These are phyloP conservation scores for Dolichotis patagonum DNA, from an alignment of 2,113 vertebrate species.

Conservation along the genomic window DNA sequence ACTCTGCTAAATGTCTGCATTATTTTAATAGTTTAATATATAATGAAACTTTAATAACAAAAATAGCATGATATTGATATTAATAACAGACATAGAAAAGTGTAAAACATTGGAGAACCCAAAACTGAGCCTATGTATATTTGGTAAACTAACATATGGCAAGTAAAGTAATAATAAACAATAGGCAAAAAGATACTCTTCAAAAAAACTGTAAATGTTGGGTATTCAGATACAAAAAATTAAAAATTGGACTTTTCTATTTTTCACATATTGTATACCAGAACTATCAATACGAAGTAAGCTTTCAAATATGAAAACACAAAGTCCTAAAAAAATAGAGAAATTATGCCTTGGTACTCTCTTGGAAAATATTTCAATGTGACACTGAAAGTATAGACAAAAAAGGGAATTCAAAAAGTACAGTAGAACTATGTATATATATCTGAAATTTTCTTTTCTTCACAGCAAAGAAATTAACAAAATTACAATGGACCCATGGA, in stretches of 20 bases:
- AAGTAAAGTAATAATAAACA: neutral
- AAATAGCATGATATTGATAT: neutral
- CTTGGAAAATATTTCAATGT: neutral
- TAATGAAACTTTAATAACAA: neutral
- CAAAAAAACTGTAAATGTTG: neutral
- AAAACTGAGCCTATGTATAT: neutral
- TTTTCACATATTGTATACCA: neutral
- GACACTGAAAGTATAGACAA: neutral
- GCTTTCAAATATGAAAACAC: neutral
- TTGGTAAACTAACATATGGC: neutral
- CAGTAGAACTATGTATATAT: neutral
- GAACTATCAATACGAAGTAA: neutral
- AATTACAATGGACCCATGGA: neutral
- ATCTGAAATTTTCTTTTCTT: neutral
- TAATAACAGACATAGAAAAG: neutral
- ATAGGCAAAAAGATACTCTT: neutral
- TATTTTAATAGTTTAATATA: neutral
- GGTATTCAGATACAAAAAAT: neutral
- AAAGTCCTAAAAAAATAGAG: neutral
- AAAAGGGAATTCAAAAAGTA: neutral
- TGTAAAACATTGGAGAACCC: neutral
- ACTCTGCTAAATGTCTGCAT: neutral
- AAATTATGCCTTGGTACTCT: neutral
- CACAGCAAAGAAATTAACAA: neutral
- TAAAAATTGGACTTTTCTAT: neutral